A percentile compares a stretch with the other conserved stretches of the same genome.
Evolutionary conservation across 2,888 invertebrate genomes (phyloP).

Genomic region (Euplexia lucipara): DNA sequence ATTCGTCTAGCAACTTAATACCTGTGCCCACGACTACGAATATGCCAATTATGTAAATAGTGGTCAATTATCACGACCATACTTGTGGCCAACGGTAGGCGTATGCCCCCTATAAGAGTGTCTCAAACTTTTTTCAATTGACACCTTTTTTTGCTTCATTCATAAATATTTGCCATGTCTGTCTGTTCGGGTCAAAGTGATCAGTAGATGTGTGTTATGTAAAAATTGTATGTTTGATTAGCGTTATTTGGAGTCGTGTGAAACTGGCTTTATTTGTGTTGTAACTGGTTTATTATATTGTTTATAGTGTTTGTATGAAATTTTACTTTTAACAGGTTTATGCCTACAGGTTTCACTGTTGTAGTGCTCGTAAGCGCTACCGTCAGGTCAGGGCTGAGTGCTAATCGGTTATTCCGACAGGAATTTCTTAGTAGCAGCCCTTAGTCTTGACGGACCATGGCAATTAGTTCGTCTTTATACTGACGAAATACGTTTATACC

Average conservation of each 20-base stretch:
- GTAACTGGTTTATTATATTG: constrained; percentile 7
- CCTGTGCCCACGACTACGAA: constrained; percentile 59
- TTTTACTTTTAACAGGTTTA: neutral
- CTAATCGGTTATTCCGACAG: too few relatives aligned
- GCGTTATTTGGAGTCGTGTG: constrained; percentile 28
- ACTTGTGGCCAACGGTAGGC: constrained; percentile 61
- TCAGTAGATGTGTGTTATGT: constrained; percentile 50
- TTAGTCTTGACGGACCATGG: too few relatives aligned
- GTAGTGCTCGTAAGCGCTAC: too few relatives aligned
- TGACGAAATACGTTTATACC: too few relatives aligned
- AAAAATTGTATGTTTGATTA: constrained; percentile 40
- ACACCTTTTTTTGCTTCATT: constrained; percentile 52
- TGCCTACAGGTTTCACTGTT: too few relatives aligned
- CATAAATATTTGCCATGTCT: constrained; percentile 51
- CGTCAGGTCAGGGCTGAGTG: too few relatives aligned
- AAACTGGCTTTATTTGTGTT: constrained; percentile 17
- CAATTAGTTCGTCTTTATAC: too few relatives aligned
- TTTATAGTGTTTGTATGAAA: neutral
- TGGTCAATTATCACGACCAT: constrained; percentile 63
- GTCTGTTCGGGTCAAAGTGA: constrained; percentile 46
- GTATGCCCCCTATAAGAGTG: constrained; percentile 50
- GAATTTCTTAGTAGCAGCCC: too few relatives aligned
- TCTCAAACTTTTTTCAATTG: constrained; percentile 64
- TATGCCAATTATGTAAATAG: constrained; percentile 68
- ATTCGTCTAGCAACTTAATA: constrained; percentile 61